phyloP scores from a whole-genome alignment of 2,113 vertebrate genomes.

The Pelodiscus sinensis region DNA sequence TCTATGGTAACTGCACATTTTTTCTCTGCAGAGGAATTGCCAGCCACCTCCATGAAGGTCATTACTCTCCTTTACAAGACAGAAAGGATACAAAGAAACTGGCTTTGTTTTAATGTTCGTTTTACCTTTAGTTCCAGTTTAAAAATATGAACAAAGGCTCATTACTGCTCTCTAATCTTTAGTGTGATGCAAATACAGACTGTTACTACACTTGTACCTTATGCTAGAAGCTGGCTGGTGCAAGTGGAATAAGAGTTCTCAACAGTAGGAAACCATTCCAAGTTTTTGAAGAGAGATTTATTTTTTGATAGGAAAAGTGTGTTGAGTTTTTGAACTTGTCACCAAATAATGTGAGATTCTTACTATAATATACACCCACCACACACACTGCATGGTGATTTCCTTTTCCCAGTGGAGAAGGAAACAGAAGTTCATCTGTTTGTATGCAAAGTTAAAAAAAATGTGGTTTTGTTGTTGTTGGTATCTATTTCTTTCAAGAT shows the following conservation, averaged over 20 bases:
- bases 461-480: neutral
- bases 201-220: neutral
- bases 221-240: conserved; percentile 1
- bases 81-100: neutral
- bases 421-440: neutral
- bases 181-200: neutral
- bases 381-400: neutral
- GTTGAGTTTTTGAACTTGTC: neutral
- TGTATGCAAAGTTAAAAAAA: neutral
- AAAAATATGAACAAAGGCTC: neutral
- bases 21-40: neutral
- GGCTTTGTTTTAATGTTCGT: neutral
- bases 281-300: neutral
- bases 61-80: neutral
- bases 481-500: conserved; percentile 16
- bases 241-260: conserved; percentile 13
- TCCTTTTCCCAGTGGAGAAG: neutral
- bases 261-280: neutral
- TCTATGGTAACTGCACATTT: neutral
- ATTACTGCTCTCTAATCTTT: conserved; percentile 4
- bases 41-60: conserved; percentile 12
- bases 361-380: neutral
- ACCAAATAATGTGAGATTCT: neutral
- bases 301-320: neutral
- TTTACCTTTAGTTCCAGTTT: conserved; percentile 22